Evolutionary conservation across 2,113 vertebrate genomes (phyloP).

Genomic region (Sphaerodactylus townsendi): DNA sequence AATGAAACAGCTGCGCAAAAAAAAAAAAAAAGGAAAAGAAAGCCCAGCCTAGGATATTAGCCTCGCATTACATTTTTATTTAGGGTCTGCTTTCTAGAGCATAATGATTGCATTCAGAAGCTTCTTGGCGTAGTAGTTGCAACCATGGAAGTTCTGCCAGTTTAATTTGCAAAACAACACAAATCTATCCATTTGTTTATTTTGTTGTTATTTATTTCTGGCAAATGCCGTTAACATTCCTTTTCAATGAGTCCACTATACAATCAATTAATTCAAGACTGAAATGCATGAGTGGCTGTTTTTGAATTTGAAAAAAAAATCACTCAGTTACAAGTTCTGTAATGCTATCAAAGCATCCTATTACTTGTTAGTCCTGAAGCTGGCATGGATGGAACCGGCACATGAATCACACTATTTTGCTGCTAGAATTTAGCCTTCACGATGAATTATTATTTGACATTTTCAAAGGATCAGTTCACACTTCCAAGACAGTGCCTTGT

Average conservation of each 20-base stretch:
- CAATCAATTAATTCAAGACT: neutral
- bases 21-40: neutral
- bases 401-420: neutral
- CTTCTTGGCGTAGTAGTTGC: neutral
- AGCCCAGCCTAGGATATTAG: neutral
- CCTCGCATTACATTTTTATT: slow-evolving; percentile 1
- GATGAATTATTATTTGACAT: neutral
- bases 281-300: neutral
- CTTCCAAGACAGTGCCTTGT: neutral
- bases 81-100: neutral
- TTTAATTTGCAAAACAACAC: neutral
- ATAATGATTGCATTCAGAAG: neutral
- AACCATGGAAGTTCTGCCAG: neutral
- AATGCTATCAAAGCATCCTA: neutral
- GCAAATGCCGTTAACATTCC: neutral
- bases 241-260: neutral
- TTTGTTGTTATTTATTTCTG: neutral
- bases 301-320: neutral
- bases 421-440: neutral
- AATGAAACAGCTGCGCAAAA: slow-evolving; percentile 36
- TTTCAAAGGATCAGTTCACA: neutral
- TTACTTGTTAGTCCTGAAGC: neutral
- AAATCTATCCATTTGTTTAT: neutral
- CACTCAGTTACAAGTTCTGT: neutral
- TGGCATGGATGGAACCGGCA: neutral